Base-by-base conservation (phyloP, 2,797 vertebrate species). In the Moxostoma hubbsi region DNA sequence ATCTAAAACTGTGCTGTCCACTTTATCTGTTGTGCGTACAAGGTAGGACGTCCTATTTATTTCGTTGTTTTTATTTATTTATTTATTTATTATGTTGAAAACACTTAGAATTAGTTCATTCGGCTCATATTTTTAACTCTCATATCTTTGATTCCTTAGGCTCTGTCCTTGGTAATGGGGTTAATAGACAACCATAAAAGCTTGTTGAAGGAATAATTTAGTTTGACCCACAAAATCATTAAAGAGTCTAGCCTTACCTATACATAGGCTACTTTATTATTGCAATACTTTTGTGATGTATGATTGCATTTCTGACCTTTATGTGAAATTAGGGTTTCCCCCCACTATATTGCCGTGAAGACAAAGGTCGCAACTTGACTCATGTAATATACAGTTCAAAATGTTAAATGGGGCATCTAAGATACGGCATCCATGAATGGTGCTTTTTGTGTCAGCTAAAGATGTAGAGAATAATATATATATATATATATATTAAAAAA, bases 231-330 rank as follows among this genome's bases (percentile, higher is more conserved):
- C 67, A 53, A 12, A 81, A 81, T 86, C 36, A 92, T 92, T 92
- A 89, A 87, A 88, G 87, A 86, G 87, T 88, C 90, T 89, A 89
- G 88, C 86, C 89, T 88, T 90, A 91, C 92, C 90, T 91, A 91
- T 93, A 92, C 90, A 93, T 93, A 36, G 36, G 36, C 36, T 36
- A 93, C 88, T 91, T 92, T 93, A 93, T 92, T 92, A 92, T 90
- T 89, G 91, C 92, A 92, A 91, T 92, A 90, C 91, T 88, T 82
- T 88, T 84, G 68, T 2, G 88, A 90, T 89, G 87, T 92, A 91
- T 93, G 92, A 94, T 94, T 93, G 93, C 93, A 94, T 93, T 94
- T 93, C 88, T 94, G 93, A 94, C 93, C 93, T 94, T 94, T 94
- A 91, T 91, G 88, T 88, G 92, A 93, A 94, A 94, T 93, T 90